Base-by-base conservation (phyloP, 2,888 invertebrate species). In the Napeogenes inachia region DNA sequence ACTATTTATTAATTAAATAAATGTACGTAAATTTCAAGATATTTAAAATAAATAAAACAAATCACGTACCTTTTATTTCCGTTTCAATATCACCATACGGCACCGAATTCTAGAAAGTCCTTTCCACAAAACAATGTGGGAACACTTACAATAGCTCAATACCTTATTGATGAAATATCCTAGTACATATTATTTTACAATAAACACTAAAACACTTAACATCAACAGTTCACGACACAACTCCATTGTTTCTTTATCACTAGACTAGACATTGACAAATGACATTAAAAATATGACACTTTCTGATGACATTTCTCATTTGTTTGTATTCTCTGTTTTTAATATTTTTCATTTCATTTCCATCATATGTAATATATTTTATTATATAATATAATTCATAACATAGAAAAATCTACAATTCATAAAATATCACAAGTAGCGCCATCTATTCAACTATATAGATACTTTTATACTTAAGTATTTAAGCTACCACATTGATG, bases 171-270 rank as follows among this genome's bases (percentile, higher is more conserved):
- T 42, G 10, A 10, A 10, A 42, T 42, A 42, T 42, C 42, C 10
- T 30, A 50, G 10, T 30, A 30, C 30, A 4, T 8, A 47, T 13
- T n/a, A 50, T 50, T 50, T 30, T 10, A 10, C 30, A 50, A 50
- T 30, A 50, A 50, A 50, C 21, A 50, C 50, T 30, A 50, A 60
- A 42, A 45, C 50, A 60, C 56, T 60, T 42, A 47, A 33, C 32
- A 54, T 56, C 56, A 32, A 38, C 42, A 42, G 42, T 42, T 30
- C 45, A 12, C 58, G 13, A 55, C 57, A 47, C 57, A 62, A 61
- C 58, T 60, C 60, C 62, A 62, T 62, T 65, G 62, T 63, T 65
- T 55, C 55, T 32, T 62, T 62, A 53, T 56, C 30, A 38, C 42
- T 54, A 47, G 4, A 47, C n/a, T 13, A 21, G 6, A n/a, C 21